These are phyloP conservation scores for Tragelaphus oryx DNA, from an alignment of 2,797 vertebrate species.

Conservation along the genomic window DNA sequence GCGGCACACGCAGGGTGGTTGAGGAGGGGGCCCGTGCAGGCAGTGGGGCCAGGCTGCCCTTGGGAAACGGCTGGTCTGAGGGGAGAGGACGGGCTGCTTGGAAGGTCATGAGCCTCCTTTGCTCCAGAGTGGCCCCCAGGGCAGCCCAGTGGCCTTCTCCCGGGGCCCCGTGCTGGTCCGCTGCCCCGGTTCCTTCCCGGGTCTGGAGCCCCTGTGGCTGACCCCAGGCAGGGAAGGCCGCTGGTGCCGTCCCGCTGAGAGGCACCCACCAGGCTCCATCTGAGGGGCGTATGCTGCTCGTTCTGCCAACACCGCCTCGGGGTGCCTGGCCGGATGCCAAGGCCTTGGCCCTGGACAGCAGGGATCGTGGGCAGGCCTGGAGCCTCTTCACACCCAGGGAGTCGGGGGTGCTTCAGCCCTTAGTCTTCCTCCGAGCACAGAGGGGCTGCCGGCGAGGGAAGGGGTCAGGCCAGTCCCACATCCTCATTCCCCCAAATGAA, in stretches of 20 bases:
- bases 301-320: not conserved
- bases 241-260: accelerated
- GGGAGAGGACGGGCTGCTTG: accelerated
- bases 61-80: not conserved
- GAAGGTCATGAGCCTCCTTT: not conserved
- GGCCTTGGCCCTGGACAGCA: not conserved
- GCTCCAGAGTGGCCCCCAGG: not conserved
- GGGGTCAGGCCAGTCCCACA: not conserved
- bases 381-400: not conserved
- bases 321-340: accelerated
- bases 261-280: not conserved
- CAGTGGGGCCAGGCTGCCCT: not conserved
- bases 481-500: not conserved
- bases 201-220: not conserved
- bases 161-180: accelerated
- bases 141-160: not conserved
- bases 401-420: not conserved
- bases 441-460: not conserved
- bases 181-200: not conserved
- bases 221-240: accelerated
- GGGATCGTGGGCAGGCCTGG: not conserved
- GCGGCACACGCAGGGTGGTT: accelerated
- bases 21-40: not conserved
- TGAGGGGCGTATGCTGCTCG: accelerated
- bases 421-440: not conserved